Evolutionary conservation across 2,113 vertebrate species (phyloP).

Genomic region (Phoxinus phoxinus): DNA sequence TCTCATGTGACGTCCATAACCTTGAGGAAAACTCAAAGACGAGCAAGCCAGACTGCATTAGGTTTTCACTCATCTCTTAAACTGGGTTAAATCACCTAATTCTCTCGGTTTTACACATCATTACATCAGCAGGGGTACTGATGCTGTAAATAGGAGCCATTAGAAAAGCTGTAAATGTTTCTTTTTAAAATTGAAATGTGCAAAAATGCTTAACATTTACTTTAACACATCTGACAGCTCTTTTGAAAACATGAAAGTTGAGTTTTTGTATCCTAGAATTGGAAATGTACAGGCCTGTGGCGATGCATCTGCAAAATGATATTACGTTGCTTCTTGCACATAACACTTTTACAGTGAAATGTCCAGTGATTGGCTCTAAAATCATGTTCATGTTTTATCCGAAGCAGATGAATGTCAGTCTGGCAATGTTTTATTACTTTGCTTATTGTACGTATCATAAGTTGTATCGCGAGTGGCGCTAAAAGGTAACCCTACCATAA

Average conservation of each 20-base stretch:
- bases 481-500: neutral
- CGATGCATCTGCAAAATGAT: neutral
- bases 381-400: neutral
- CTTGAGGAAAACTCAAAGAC: conserved; percentile 20
- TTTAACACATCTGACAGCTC: neutral
- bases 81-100: conserved; percentile 13
- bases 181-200: neutral
- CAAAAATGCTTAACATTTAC: neutral
- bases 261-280: neutral
- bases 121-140: conserved; percentile 21
- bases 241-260: neutral
- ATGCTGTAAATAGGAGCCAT: conserved; percentile 12
- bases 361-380: neutral
- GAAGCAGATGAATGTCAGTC: neutral
- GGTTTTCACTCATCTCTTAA: conserved; percentile 30
- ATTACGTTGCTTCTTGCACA: neutral
- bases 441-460: neutral
- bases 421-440: neutral
- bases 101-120: conserved; percentile 27
- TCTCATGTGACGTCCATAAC: conserved; percentile 24
- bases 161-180: conserved; percentile 19
- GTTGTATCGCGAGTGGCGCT: too few species aligned
- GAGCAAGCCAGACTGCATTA: conserved; percentile 20
- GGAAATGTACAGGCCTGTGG: too few species aligned
- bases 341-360: neutral